These are phyloP conservation scores for Pterois miles DNA, from an alignment of 2,797 vertebrate genomes.

Conservation along the genomic window DNA sequence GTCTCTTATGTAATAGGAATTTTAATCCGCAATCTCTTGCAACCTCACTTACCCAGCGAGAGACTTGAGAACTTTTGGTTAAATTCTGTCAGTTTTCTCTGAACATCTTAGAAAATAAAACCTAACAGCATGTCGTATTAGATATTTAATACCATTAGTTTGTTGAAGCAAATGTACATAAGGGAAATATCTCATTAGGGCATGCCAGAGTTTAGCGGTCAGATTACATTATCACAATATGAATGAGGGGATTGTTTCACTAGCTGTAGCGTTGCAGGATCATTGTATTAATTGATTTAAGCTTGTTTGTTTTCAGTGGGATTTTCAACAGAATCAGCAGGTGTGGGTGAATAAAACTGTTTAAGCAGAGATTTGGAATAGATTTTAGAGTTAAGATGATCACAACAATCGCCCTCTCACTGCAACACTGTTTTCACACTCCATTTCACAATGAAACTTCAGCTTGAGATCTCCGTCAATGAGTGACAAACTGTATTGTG, in stretches of 20 bases:
- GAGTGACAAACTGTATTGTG: neutral
- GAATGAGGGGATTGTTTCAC: constrained; percentile 34
- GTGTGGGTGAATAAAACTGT: neutral
- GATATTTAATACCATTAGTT: constrained; percentile 17
- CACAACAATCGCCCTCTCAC: neutral
- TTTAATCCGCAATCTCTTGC: constrained; percentile 46
- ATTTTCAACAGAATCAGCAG: constrained; percentile 26
- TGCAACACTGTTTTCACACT: neutral
- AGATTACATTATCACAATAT: constrained; percentile 29
- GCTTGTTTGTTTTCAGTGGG: constrained; percentile 18
- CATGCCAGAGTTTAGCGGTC: constrained; percentile 17
- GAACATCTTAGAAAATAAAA: constrained; percentile 17
- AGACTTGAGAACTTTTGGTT: constrained; percentile 1
- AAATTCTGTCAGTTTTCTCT: constrained; percentile 12
- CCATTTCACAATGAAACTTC: constrained; percentile 14
- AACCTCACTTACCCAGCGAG: constrained; percentile 24
- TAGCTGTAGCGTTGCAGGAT: constrained; percentile 1
- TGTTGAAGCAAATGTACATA: constrained; percentile 4
- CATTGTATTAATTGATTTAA: constrained; percentile 28
- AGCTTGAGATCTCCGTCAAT: neutral
- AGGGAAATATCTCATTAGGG: constrained; percentile 7
- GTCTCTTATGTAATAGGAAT: constrained; percentile 47
- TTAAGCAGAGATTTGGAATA: constrained; percentile 31
- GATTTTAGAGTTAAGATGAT: constrained; percentile 12
- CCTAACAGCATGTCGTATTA: constrained; percentile 6